Percentiles rank a stretch among this genome's conserved stretches.
Evolutionary conservation across 2,113 vertebrate genomes (phyloP).

Genomic region (Elanus axillaris): DNA sequence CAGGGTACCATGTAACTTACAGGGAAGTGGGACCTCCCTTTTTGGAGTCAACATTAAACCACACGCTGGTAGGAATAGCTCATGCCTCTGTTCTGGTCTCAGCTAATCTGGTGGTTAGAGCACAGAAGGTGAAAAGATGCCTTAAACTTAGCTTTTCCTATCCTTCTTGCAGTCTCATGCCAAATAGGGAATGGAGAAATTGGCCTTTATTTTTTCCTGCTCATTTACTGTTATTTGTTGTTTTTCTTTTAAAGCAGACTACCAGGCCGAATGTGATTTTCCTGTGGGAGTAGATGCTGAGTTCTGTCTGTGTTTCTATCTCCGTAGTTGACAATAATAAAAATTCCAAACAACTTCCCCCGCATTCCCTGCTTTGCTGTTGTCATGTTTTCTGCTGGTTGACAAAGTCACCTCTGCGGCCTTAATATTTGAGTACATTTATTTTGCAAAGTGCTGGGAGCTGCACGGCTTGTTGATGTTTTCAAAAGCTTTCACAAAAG

Average conservation of each 20-base stretch:
- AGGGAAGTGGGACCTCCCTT: not conserved
- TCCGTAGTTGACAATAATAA: conserved; percentile 32
- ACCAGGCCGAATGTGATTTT: not conserved
- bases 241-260: conserved; percentile 41
- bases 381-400: conserved; percentile 49
- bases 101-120: not conserved
- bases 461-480: conserved; percentile 37
- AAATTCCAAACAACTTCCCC: conserved; percentile 41
- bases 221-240: conserved; percentile 35
- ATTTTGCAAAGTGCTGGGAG: conserved; percentile 31
- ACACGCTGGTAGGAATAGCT: accelerated
- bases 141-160: not conserved
- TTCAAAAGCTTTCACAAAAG: conserved; percentile 33
- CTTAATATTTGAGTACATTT: conserved; percentile 37
- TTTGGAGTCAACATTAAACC: not conserved
- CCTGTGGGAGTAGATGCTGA: conserved; percentile 30
- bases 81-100: not conserved
- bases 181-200: conserved; percentile 7
- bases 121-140: not conserved
- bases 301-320: conserved; percentile 21
- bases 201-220: conserved; percentile 37
- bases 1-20: accelerated
- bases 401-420: conserved; percentile 9
- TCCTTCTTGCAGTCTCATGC: not conserved
- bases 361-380: not conserved